phyloP scores from a whole-genome alignment of 2,888 invertebrate species.

The Myathropa florea region DNA sequence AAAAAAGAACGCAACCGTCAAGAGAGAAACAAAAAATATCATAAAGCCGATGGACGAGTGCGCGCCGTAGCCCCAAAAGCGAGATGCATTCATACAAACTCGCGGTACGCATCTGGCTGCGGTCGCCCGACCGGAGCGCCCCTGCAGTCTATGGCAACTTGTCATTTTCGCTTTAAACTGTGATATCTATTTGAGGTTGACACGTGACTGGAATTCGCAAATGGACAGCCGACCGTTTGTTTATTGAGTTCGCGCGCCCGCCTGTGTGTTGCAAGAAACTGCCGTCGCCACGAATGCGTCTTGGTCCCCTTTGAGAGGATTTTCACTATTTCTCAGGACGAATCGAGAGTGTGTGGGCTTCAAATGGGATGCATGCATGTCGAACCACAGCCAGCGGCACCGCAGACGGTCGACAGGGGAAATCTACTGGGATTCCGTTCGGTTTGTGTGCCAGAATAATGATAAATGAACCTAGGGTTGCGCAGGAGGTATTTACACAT shows the following conservation, averaged over 20 bases:
- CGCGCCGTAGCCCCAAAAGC: not conserved
- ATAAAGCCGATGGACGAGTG: conserved; percentile 9
- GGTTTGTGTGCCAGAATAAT: conserved; percentile 49
- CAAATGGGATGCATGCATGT: not conserved
- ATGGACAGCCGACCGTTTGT: conserved; percentile 52
- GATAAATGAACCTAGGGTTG: conserved; percentile 45
- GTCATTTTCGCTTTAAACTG: conserved; percentile 66
- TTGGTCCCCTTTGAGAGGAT: not conserved
- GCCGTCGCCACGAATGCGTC: not conserved
- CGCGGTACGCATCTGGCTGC: not conserved
- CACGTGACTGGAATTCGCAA: conserved; percentile 63
- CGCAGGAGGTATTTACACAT: conserved; percentile 43
- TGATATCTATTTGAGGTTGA: conserved; percentile 67
- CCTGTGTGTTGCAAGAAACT: conserved; percentile 33
- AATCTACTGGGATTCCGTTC: conserved; percentile 34
- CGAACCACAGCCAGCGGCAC: not conserved
- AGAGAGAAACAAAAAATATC: not conserved
- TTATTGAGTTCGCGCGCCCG: conserved; percentile 54
- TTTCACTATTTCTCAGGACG: not conserved
- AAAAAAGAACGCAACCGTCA: not conserved
- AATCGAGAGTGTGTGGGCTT: not conserved
- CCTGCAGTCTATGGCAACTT: conserved; percentile 55
- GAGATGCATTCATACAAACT: conserved; percentile 17
- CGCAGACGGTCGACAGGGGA: conserved; percentile 17
- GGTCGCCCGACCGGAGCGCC: not conserved